A percentile compares a stretch with the other conserved stretches of the same genome.
These are phyloP conservation scores for Hydropotes inermis DNA, from an alignment of 2,113 vertebrate species.

Conservation along the genomic window DNA sequence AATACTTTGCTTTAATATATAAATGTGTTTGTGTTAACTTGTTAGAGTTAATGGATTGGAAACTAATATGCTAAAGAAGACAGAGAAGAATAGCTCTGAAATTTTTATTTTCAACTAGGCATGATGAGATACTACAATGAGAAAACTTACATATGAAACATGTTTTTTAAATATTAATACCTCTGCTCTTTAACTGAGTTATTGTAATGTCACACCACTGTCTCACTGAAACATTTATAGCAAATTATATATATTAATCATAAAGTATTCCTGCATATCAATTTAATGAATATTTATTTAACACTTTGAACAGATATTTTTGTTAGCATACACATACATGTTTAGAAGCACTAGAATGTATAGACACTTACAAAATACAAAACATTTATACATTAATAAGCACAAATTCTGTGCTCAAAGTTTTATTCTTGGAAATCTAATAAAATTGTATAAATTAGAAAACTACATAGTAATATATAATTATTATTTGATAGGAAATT, in stretches of 20 bases:
- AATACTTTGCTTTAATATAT: background rate
- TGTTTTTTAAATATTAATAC: background rate
- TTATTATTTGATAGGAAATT: background rate
- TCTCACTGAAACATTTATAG: background rate
- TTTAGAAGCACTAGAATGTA: background rate
- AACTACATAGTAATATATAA: background rate
- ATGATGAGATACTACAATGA: background rate
- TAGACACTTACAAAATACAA: background rate
- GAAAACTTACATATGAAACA: background rate
- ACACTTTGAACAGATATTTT: background rate
- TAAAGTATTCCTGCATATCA: background rate
- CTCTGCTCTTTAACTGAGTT: background rate
- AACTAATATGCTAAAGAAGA: slow-evolving; percentile 3
- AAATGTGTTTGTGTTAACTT: slow-evolving; percentile 33
- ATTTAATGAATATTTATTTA: slow-evolving; percentile 16
- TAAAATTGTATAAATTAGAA: background rate
- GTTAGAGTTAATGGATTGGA: slow-evolving; percentile 46
- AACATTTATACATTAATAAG: background rate
- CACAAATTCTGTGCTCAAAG: background rate
- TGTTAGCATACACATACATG: background rate
- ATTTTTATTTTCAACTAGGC: background rate
- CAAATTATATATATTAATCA: background rate
- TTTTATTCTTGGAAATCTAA: background rate
- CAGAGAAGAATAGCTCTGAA: background rate
- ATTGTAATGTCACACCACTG: background rate